Conservation (phyloP, 2,888 invertebrate species). For the Drosophila birchii region DNA sequence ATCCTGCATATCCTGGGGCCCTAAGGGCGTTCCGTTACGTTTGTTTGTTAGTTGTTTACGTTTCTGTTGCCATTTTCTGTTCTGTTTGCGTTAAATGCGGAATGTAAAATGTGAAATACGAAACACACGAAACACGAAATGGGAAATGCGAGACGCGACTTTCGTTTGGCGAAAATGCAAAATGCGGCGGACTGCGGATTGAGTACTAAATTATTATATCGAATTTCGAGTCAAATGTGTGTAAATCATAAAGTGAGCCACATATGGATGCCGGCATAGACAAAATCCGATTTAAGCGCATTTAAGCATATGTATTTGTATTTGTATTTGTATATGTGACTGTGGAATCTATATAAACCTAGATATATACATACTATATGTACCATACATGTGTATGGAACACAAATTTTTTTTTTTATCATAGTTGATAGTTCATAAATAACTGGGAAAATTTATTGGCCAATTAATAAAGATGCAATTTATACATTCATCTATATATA, state of each 20-base stretch:
- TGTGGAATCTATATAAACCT: conserved; percentile 29
- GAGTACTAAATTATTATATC: conserved; percentile 61
- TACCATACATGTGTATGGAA: conserved; percentile 8
- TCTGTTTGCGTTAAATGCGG: conserved; percentile 52
- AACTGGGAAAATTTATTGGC: conserved; percentile 64
- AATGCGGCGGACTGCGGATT: conserved; percentile 42
- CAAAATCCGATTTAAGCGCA: conserved; percentile 46
- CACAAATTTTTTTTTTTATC: conserved; percentile 19
- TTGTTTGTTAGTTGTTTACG: conserved; percentile 44
- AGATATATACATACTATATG: conserved; percentile 6
- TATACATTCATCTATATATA: conserved; percentile 44
- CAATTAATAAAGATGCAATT: conserved; percentile 71
- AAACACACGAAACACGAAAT: conserved; percentile 33
- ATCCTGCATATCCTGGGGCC: conserved; percentile 49
- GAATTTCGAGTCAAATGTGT: conserved; percentile 70
- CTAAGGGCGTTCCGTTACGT: conserved; percentile 37
- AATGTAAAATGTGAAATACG: conserved; percentile 22
- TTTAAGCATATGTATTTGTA: conserved; percentile 43
- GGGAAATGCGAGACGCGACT: conserved; percentile 28
- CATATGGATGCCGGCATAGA: conserved; percentile 39
- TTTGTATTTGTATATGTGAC: conserved; percentile 33
- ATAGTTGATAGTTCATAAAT: conserved; percentile 65
- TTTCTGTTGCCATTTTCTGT: conserved; percentile 29
- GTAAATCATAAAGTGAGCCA: conserved; percentile 66
- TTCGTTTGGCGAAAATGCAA: conserved; percentile 36